Percentiles rank a stretch among this genome's conserved stretches.
phyloP scores from a whole-genome alignment of 2,113 vertebrate genomes.

The Aspiorhynchus laticeps region DNA sequence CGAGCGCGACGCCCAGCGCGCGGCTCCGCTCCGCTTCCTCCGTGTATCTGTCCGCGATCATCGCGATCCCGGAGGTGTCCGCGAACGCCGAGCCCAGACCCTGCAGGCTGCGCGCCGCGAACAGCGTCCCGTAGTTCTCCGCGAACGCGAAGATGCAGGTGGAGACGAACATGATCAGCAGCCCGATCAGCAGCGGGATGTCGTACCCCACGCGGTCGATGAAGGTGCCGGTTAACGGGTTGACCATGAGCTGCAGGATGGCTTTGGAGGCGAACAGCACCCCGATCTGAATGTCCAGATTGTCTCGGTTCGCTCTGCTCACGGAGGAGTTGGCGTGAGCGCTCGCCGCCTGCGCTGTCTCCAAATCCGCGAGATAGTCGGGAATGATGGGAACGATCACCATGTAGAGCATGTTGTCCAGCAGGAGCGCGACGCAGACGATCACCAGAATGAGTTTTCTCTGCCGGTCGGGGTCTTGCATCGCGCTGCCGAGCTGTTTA shows the following conservation, averaged over 20 bases:
- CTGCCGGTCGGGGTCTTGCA: conserved; percentile 84
- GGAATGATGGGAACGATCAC: conserved; percentile 98
- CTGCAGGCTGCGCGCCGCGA: conserved; percentile 90
- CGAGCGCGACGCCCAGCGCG: conserved; percentile 91
- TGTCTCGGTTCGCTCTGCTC: conserved; percentile 73
- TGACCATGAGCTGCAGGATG: conserved; percentile 93
- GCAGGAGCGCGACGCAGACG: conserved; percentile 91
- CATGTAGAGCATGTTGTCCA: conserved; percentile 99
- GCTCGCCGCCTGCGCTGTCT: conserved; percentile 71
- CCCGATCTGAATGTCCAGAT: conserved; percentile 91
- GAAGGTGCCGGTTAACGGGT: conserved; percentile 92
- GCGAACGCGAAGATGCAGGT: conserved; percentile 91
- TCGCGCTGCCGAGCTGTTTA: conserved; percentile 80
- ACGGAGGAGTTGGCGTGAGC: conserved; percentile 69
- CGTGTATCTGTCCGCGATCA: conserved; percentile 93
- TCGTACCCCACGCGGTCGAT: conserved; percentile 96
- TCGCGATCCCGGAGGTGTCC: conserved; percentile 93
- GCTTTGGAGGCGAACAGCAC: conserved; percentile 96
- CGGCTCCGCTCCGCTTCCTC: conserved; percentile 89
- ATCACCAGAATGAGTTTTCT: conserved; percentile 87
- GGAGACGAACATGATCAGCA: conserved; percentile 91
- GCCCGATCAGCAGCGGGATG: conserved; percentile 90
- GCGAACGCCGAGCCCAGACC: conserved; percentile 96
- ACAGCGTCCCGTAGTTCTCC: conserved; percentile 89
- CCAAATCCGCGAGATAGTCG: conserved; percentile 83